These are phyloP conservation scores for Otolemur garnettii DNA, from an alignment of 2,113 vertebrate genomes.

Conservation along the genomic window DNA sequence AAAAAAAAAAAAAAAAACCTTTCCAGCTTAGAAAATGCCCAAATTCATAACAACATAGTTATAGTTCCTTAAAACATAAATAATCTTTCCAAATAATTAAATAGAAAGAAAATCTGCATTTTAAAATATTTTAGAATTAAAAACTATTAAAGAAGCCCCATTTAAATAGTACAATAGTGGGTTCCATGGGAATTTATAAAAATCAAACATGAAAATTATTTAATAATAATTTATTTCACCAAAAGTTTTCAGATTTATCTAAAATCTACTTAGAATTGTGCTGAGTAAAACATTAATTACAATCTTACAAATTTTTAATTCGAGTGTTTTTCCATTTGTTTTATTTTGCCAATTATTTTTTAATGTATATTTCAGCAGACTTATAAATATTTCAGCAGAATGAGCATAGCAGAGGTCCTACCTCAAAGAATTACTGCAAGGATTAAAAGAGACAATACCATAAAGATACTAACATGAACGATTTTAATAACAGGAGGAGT, in stretches of 20 bases:
- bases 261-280: constrained; percentile 36
- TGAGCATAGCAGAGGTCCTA: not conserved
- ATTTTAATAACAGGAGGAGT: not conserved
- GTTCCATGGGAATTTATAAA: not conserved
- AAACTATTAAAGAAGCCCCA: constrained; percentile 8
- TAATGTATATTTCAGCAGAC: constrained; percentile 1
- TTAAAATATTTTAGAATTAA: not conserved
- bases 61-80: not conserved
- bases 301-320: constrained; percentile 16
- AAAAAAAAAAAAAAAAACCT: constrained; percentile 12
- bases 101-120: constrained; percentile 35
- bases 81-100: constrained; percentile 44
- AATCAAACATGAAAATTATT: constrained; percentile 24
- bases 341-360: not conserved
- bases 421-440: not conserved
- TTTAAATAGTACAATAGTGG: not conserved
- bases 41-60: not conserved
- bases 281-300: not conserved
- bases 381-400: not conserved
- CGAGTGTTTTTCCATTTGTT: not conserved
- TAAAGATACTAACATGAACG: not conserved
- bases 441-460: not conserved
- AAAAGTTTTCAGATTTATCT: constrained; percentile 7
- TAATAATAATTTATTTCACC: constrained; percentile 47
- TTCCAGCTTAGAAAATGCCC: not conserved